Evolutionary conservation across 92 coral and sea anemone species (phyloP).

Genomic region (Zoanthus gigantus): DNA sequence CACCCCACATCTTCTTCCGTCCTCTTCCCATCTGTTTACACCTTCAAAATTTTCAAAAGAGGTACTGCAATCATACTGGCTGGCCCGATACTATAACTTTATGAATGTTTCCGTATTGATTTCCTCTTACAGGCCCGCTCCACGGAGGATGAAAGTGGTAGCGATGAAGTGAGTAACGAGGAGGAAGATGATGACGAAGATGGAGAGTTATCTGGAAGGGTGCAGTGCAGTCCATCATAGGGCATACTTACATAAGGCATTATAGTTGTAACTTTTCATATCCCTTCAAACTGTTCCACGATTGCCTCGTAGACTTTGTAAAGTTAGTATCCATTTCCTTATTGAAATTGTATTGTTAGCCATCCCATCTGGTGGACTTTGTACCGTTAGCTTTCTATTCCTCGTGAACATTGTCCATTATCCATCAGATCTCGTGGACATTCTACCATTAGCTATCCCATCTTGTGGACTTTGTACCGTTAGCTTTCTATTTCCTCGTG

Average conservation of each 20-base stretch:
- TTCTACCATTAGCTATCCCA: not conserved
- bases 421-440: not conserved
- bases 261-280: not conserved
- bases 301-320: not conserved
- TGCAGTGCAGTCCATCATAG: constrained; percentile 93
- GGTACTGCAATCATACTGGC: not conserved
- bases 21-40: too few relatives aligned
- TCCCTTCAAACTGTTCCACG: not conserved
- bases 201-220: constrained; percentile 73
- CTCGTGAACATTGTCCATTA: not conserved
- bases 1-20: too few relatives aligned
- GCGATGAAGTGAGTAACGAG: constrained; percentile 69
- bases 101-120: not conserved
- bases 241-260: not conserved
- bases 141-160: constrained; percentile 76
- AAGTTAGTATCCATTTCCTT: too few relatives aligned
- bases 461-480: not conserved
- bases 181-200: constrained; percentile 86
- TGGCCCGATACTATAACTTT: not conserved
- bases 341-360: not conserved
- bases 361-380: not conserved
- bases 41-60: not conserved
- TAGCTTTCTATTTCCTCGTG: not conserved
- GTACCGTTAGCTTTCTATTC: not conserved
- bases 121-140: constrained; percentile 17